Base-by-base conservation (phyloP, 1,140 invertebrate genomes). In the Diachasma alloeum region DNA sequence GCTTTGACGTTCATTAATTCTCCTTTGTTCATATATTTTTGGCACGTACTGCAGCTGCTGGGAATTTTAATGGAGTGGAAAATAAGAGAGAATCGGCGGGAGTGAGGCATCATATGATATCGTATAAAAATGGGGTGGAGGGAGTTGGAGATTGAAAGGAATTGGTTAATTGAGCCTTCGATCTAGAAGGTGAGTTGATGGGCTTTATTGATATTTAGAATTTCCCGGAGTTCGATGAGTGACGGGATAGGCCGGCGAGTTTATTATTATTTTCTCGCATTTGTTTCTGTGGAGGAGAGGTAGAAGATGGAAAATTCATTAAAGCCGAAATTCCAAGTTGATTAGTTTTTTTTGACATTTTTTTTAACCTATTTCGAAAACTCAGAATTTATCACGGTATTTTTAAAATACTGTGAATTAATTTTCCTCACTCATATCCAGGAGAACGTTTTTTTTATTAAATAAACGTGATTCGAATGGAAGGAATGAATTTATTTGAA, bases 21-120 rank as follows among this genome's bases (percentile, higher is more conserved):
- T 66, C 26, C 8, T 13, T 36, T 68, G 11, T 68, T 39, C 31
- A 5, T 68, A 8, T 37, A 37, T 68, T 39, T 68, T 68, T 68
- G 66, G 66, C 66, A 68, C 66, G 66, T 68, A 36, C 15, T 39
- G 66, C 31, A 19, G 66, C 31, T 39, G 66, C n/a, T 17, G 36
- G 31, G 66, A 68, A 39, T 68, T 68, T 63, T 31, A 63, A 63
- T 63, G 59, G 59, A 26, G 59, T 26, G 24, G 59, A 63, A 63
- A 63, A 63, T 26, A 63, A 63, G 59, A 42, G 59, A 63, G 59
- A 26, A 63, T 13, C 6, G 24, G 10, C 19, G 53, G 53, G 19
- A 17, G 19, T 59, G 59, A 26, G 9, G 24, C 24, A 31, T 63
- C 24, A 26, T 63, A n/a, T 17, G 53, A 17, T 11, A 53, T 53